Evolutionary conservation across 1,140 invertebrate genomes (phyloP).

Genomic region (Macrostomum lignano): DNA sequence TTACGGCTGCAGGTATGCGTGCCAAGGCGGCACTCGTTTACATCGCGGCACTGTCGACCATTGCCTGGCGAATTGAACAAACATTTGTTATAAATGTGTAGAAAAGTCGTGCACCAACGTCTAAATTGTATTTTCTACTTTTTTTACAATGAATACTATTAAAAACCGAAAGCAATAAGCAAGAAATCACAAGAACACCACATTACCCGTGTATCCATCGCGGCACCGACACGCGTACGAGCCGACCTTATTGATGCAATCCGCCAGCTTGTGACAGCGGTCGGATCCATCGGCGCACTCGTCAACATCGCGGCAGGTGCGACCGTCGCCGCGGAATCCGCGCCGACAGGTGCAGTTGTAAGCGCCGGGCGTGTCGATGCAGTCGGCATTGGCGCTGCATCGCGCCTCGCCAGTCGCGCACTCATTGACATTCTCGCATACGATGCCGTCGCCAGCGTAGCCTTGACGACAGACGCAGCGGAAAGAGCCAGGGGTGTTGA

Average conservation of each 20-base stretch:
- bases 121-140: no score
- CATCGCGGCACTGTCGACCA: no score
- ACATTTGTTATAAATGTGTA: no score
- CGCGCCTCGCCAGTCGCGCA: slow-evolving; percentile 4
- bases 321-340: not conserved
- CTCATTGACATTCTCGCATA: slow-evolving; percentile 8
- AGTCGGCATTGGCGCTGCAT: slow-evolving; percentile 8
- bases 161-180: not conserved
- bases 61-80: no score
- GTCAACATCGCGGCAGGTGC: slow-evolving; percentile 40
- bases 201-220: slow-evolving; percentile 33
- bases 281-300: slow-evolving; percentile 54
- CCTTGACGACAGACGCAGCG: slow-evolving; percentile 4
- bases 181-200: slow-evolving; percentile 12
- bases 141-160: no score
- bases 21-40: no score
- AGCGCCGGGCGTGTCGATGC: slow-evolving; percentile 7
- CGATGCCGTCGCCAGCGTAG: slow-evolving; percentile 9
- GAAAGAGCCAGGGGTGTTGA: slow-evolving; percentile 1
- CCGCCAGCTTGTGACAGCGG: slow-evolving; percentile 46
- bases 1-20: no score
- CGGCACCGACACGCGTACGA: slow-evolving; percentile 49
- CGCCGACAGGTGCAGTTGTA: slow-evolving; percentile 1
- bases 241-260: slow-evolving; percentile 53
- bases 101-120: no score